Conservation (phyloP, 2,113 vertebrate genomes). For the Myxocyprinus asiaticus region DNA sequence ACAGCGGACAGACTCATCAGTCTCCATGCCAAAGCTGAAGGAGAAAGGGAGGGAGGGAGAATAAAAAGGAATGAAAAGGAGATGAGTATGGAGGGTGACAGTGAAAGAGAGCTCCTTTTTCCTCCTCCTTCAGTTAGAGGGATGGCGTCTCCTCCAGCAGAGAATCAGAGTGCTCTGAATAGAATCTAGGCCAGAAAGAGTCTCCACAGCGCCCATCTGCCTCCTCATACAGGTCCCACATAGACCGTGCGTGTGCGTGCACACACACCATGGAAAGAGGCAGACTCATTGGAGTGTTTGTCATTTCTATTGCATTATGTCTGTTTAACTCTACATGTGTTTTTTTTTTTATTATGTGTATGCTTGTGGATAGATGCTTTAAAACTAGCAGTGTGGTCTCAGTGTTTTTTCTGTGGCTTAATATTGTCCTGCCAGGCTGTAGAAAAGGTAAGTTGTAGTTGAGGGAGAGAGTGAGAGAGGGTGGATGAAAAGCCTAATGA, state of each 20-base stretch:
- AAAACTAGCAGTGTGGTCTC: neutral
- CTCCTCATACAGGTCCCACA: constrained; percentile 39
- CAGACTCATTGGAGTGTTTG: constrained; percentile 42
- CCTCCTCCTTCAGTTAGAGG: constrained; percentile 30
- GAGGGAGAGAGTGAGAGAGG: neutral
- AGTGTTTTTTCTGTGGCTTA: constrained; percentile 38
- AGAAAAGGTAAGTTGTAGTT: constrained; percentile 15
- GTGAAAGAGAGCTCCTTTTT: constrained; percentile 33
- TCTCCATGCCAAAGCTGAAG: constrained; percentile 18
- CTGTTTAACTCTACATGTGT: constrained; percentile 16
- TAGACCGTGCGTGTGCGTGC: neutral
- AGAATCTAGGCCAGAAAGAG: constrained; percentile 58
- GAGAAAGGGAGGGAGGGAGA: constrained; percentile 1
- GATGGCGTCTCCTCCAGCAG: constrained; percentile 34
- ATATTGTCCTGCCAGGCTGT: constrained; percentile 31
- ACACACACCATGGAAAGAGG: constrained; percentile 26
- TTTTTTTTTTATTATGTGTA: constrained; percentile 16
- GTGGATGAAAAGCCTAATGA: constrained; percentile 15
- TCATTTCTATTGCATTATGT: constrained; percentile 36
- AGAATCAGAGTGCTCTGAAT: constrained; percentile 45
- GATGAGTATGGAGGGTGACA: constrained; percentile 29
- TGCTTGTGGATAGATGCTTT: constrained; percentile 1
- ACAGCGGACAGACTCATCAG: constrained; percentile 23
- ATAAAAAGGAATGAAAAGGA: constrained; percentile 20
- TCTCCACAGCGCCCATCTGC: constrained; percentile 41